Evolutionary conservation across 2,888 invertebrate genomes (phyloP).

Genomic region (Serripes groenlandicus): DNA sequence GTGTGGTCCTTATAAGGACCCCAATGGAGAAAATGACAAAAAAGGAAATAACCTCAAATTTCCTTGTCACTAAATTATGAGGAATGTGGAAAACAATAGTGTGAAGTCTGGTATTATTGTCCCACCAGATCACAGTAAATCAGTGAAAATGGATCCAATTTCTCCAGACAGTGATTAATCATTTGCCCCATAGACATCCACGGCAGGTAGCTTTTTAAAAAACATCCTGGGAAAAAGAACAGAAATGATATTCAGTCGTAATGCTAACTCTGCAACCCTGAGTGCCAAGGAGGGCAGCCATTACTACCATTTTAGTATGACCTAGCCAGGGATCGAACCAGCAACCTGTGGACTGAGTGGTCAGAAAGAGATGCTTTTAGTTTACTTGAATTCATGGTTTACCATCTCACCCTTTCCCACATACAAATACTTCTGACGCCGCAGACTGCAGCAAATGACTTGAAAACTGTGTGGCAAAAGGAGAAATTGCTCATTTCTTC

Average conservation of each 20-base stretch:
- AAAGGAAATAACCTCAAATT: conserved; percentile 10
- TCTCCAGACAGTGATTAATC: background rate
- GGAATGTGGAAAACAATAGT: conserved; percentile 2
- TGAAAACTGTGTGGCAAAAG: background rate
- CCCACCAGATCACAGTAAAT: background rate
- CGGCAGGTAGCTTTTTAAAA: background rate
- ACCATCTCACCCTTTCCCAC: no score
- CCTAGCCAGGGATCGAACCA: no score
- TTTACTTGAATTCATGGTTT: no score
- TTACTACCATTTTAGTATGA: no score
- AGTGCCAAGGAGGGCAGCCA: no score
- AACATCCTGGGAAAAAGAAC: no score
- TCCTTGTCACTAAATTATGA: conserved; percentile 3
- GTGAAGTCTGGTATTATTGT: background rate
- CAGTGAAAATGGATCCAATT: background rate
- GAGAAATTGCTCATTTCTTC: background rate
- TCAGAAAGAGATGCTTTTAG: no score
- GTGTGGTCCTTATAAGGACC: conserved; percentile 1
- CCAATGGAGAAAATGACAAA: conserved; percentile 1
- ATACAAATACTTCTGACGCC: no score
- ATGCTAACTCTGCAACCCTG: no score
- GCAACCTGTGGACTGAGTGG: no score
- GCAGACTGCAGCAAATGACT: no score
- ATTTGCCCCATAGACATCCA: background rate
- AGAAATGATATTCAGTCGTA: no score